Evolutionary conservation across 2,113 vertebrate species (phyloP), one percentile per base, ranked within the genome.

Genomic region (Pollimyrus isidori): DNA sequence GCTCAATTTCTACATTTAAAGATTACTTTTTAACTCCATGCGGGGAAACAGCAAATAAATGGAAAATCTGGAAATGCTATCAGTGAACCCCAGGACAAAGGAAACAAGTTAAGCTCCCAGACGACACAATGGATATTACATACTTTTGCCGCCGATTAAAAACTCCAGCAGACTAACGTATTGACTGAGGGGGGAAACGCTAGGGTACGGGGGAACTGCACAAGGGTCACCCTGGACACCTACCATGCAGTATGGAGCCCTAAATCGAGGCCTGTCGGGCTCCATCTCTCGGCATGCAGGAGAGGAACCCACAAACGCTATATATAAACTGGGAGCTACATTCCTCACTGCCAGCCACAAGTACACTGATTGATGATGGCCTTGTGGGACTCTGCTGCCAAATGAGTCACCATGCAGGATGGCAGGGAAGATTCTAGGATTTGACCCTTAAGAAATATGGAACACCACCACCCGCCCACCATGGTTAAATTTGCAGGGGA

Each of bases 291-390:
- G 30, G 42, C 93, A 92, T 90, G 92, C 92, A 91, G 90, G 91
- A 92, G 92, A 90, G 88, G 91, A 92, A 88, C 89, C 91, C 5
- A 82, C 93, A 88, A 82, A 92, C 92, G 89, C 94, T 95, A 95
- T 95, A 94, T 94, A 94, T 95, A 95, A 94, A 90, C 89, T 88
- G 80, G 91, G 91, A 90, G 91, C 91, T 62, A 53, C 93, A 95
- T 94, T 94, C 93, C 93, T 89, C 13, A 50, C 30, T 26, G 88
- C 30, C 50, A n/a, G 21, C 9, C 80, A 92, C 83, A 82, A 91
- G 92, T 92, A 93, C 92, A 91, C 91, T 95, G 95, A 95, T 93
- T 93, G 93, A 95, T 94, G 94, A 93, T 90, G 92, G 93, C 93
- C 92, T 92, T 91, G 95, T 93, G 91, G 92, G 94, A 94, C 93